These are phyloP conservation scores for Fissipunctia ypsillon DNA, from an alignment of 2,888 invertebrate genomes.

Conservation along the genomic window DNA sequence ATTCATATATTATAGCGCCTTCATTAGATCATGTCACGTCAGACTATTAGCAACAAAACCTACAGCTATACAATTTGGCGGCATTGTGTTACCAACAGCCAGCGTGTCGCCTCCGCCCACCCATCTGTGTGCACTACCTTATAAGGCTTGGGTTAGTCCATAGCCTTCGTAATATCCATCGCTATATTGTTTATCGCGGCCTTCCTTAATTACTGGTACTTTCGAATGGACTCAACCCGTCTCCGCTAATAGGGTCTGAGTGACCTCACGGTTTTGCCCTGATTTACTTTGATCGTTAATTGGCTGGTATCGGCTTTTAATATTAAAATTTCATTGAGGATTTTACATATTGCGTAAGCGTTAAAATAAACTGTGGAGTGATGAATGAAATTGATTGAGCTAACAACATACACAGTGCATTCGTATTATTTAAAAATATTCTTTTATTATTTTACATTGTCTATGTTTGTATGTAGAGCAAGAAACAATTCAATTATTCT, in stretches of 20 bases:
- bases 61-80: conserved; percentile 45
- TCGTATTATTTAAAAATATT: conserved; percentile 14
- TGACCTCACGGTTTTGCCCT: conserved; percentile 78
- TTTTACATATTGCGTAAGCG: conserved; percentile 59
- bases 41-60: conserved; percentile 38
- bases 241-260: conserved; percentile 74
- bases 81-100: conserved; percentile 66
- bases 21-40: conserved; percentile 10
- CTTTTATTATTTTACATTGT: conserved; percentile 1
- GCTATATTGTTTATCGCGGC: conserved; percentile 73
- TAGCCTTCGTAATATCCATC: conserved; percentile 70
- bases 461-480: conserved; percentile 4
- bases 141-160: conserved; percentile 71
- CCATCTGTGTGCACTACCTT: conserved; percentile 67
- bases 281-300: conserved; percentile 79
- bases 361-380: conserved; percentile 43
- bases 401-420: not conserved
- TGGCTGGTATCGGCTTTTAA: conserved; percentile 69
- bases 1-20: conserved; percentile 6
- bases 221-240: conserved; percentile 77
- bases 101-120: conserved; percentile 74
- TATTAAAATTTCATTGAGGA: conserved; percentile 70
- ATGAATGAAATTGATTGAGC: conserved; percentile 52
- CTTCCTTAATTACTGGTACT: conserved; percentile 80
- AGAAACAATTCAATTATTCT: not conserved